Percentiles rank a stretch among this genome's conserved stretches.
These are phyloP conservation scores for Pocota personata DNA, from an alignment of 2,888 invertebrate species.

Conservation along the genomic window DNA sequence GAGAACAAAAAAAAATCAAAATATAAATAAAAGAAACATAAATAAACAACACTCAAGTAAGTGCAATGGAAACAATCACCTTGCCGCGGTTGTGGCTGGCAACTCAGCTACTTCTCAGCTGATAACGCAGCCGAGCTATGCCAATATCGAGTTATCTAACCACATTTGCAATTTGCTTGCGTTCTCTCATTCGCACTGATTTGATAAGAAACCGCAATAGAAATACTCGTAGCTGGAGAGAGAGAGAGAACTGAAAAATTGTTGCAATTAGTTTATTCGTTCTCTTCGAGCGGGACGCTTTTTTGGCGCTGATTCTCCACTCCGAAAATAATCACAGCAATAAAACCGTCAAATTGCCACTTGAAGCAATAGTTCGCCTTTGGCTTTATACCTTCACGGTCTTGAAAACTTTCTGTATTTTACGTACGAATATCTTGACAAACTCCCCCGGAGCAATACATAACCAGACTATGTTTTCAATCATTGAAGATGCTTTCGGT, in stretches of 20 bases:
- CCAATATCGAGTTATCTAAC: conserved; percentile 38
- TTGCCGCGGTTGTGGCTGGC: neutral
- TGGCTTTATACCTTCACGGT: neutral
- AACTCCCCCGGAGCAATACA: neutral
- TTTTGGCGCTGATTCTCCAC: neutral
- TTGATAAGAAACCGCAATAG: conserved; percentile 25
- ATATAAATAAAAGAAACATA: neutral
- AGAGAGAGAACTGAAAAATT: neutral
- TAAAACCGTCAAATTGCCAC: neutral
- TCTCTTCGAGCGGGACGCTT: neutral
- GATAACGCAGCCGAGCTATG: neutral
- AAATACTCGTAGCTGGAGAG: neutral
- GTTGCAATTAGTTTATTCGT: conserved; percentile 18
- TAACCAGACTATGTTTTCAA: conserved; percentile 76
- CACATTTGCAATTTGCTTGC: conserved; percentile 1
- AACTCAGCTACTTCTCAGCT: neutral
- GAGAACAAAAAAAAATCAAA: neutral
- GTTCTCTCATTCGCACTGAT: neutral
- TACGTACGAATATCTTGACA: neutral
- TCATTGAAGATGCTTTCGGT: conserved; percentile 81
- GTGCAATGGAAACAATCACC: conserved; percentile 28
- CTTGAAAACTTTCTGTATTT: neutral
- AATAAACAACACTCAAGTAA: conserved; percentile 41
- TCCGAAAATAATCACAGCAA: neutral
- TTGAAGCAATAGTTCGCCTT: neutral